Conservation (phyloP, 2,888 invertebrate species). For the Trissolcus brochymenae region DNA sequence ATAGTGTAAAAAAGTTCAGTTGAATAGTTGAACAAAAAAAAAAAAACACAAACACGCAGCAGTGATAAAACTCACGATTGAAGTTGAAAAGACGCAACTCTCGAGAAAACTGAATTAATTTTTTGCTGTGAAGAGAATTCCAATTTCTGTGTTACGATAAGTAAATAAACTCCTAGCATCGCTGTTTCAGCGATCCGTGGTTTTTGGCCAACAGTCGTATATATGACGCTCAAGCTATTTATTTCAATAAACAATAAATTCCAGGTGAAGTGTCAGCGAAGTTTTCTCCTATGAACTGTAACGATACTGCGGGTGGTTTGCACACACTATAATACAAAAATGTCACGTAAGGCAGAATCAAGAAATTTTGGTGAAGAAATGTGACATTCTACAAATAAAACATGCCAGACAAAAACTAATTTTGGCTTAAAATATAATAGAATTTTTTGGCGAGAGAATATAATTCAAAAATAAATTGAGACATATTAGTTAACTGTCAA, state of each 20-base stretch:
- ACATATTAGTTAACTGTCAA: no score
- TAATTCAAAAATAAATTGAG: no score
- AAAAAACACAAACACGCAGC: background rate
- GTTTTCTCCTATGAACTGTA: slow-evolving; percentile 20
- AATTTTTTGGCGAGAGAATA: no score
- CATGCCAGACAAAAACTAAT: no score
- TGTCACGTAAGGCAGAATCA: background rate
- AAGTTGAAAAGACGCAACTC: slow-evolving; percentile 15
- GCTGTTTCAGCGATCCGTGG: slow-evolving; percentile 42
- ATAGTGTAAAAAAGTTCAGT: no score
- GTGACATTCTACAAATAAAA: background rate
- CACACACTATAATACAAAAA: slow-evolving; percentile 3
- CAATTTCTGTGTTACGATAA: slow-evolving; percentile 35
- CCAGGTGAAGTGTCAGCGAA: slow-evolving; percentile 37
- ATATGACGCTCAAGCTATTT: slow-evolving; percentile 24
- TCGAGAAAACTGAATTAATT: slow-evolving; percentile 24
- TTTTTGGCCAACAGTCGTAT: slow-evolving; percentile 11
- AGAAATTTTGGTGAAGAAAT: background rate
- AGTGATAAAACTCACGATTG: slow-evolving; percentile 14
- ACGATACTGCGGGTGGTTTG: background rate
- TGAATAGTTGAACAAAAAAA: background rate
- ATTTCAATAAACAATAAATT: slow-evolving; percentile 49
- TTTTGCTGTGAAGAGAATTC: slow-evolving; percentile 26
- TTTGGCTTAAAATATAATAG: no score
- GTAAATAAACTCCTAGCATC: slow-evolving; percentile 31